Evolutionary conservation across 2,113 vertebrate genomes (phyloP).

Genomic region (Corythaeola cristata): DNA sequence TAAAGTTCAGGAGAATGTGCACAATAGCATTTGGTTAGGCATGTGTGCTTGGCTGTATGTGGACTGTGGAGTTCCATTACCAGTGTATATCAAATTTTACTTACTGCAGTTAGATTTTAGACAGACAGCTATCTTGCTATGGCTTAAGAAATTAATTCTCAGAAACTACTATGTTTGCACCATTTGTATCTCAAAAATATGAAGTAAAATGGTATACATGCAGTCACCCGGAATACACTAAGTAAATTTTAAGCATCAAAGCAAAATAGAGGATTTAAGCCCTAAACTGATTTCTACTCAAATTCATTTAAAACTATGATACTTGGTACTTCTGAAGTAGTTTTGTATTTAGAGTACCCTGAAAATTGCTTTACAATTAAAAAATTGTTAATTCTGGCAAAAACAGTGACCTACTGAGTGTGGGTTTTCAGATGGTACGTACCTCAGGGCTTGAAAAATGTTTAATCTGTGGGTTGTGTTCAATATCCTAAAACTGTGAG

Average conservation of each 20-base stretch:
- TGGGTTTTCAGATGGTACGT: not conserved
- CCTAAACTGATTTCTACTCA: not conserved
- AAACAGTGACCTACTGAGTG: not conserved
- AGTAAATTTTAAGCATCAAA: not conserved
- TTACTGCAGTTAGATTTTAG: not conserved
- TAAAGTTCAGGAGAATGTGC: not conserved
- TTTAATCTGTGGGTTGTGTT: not conserved
- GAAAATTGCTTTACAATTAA: not conserved
- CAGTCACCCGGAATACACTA: not conserved
- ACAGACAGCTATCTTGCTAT: not conserved
- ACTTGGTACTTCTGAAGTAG: not conserved
- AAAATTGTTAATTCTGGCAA: not conserved
- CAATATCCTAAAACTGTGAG: not conserved
- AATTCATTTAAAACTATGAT: not conserved
- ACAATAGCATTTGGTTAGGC: not conserved
- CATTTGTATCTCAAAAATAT: not conserved
- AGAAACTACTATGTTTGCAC: not conserved
- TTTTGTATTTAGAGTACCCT: not conserved
- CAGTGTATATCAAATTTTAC: not conserved
- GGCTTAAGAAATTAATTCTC: not conserved
- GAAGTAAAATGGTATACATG: not conserved
- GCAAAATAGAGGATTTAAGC: not conserved
- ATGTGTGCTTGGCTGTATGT: not conserved
- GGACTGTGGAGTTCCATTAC: not conserved
- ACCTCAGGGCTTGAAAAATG: not conserved